Base-by-base conservation (phyloP, 2,797 vertebrate species). In the Coregonus suidteri region DNA sequence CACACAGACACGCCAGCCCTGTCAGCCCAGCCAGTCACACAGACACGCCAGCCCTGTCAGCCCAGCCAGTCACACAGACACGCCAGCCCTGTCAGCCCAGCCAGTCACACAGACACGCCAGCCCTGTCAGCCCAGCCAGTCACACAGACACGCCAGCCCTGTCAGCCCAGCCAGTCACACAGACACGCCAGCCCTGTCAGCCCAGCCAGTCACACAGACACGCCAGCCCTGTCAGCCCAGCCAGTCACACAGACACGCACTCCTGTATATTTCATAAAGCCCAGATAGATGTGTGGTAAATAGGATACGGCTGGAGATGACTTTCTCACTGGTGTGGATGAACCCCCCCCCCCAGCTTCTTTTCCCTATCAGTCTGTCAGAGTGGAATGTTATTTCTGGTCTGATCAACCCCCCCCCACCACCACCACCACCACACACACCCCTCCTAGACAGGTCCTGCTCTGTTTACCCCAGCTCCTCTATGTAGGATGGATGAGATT, bases 211-310 rank as follows among this genome's bases (percentile, higher is more conserved):
- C 52, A 53, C 52, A 14, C 52, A 11, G 11, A 11, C 52, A 51
- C 47, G 68, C 87, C 31, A 34, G 31, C 86, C 86, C 86, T 79
- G 84, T 89, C 86, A 85, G 85, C 83, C 77, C 6, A 59, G 56
- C 18, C 56, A 59, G 6, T 59, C 56, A 59, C 56, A n/a, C 56
- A 18, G 16, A 18, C 56, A 56, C 53, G 66, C 87, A 79, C 85
- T 77, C 83, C 86, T 91, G 86, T 89, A 88, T 91, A 91, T 92
- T 92, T 92, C 89, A 86, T 83, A 47, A 75, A 82, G 88, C 86
- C 87, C 72, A 88, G 80, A 88, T 84, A 88, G 89, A 91, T 90
- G 84, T 70, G 81, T 90, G 85, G 88, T 89, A 88, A 92, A 91
- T 87, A 89, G 86, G 84, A 81, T 52, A 30, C 51, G 3, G 74